phyloP scores from a whole-genome alignment of 1,140 invertebrate genomes.

The Physella acuta region DNA sequence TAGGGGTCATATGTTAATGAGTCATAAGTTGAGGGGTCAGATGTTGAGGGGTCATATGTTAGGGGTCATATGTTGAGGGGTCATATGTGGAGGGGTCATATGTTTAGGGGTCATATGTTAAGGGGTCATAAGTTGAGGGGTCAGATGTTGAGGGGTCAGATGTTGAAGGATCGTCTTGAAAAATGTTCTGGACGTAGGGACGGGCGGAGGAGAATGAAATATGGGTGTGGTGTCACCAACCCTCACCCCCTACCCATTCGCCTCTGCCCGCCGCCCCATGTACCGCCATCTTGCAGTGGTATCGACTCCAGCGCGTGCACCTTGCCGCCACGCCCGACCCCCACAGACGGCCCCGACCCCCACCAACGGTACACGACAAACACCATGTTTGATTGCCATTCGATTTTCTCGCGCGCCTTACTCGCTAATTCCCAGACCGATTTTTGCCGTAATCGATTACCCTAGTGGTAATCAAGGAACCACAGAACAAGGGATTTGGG shows the following conservation, averaged over 20 bases:
- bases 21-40: no score
- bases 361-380: not conserved
- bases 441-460: slow-evolving; percentile 8
- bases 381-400: slow-evolving; percentile 17
- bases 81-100: no score
- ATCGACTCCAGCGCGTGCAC: slow-evolving; percentile 11
- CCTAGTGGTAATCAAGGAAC: not conserved
- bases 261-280: not conserved
- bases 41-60: no score
- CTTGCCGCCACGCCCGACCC: not conserved
- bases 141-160: no score
- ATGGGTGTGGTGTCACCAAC: not conserved
- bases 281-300: not conserved
- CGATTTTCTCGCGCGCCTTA: slow-evolving; percentile 8
- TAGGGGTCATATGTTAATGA: no score
- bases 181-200: no score
- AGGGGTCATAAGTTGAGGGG: no score
- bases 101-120: no score
- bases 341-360: not conserved
- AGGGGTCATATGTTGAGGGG: no score
- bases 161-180: no score
- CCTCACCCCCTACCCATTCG: not conserved
- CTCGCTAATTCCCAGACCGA: slow-evolving; percentile 19
- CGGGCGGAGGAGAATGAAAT: not conserved
- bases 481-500: not conserved